Evolutionary conservation across 2,888 invertebrate genomes (phyloP), one percentile per base, ranked within the genome.

Genomic region (Mechanitis mazaeus): DNA sequence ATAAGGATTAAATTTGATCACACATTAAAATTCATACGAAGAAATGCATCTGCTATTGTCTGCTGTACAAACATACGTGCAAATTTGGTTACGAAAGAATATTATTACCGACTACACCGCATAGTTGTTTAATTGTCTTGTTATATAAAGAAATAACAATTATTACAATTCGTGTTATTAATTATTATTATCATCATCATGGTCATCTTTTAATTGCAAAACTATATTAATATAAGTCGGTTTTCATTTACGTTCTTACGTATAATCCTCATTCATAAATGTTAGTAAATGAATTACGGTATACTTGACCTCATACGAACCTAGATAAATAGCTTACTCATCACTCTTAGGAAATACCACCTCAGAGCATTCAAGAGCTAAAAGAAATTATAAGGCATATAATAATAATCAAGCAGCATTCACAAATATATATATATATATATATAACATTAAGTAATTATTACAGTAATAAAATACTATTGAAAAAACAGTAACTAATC

Each of bases 1-100:
- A 31, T 50, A 50, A 31, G 31, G 50, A 50, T 50, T 50, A 50
- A 50, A 50, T 31, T 50, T 50, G 31, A 6, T 11, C n/a, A 31
- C 50, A 50, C 50, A 50, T 50, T 50, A 50, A 31, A 47, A 50
- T 50, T 31, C 31, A 50, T 31, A 50, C 50, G 31, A 50, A 50
- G 50, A 31, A 50, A 50, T 50, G 50, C 50, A 50, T 50, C 50
- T 50, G 50, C 50, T 50, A 50, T 50, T 50, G 50, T 50, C 50
- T 31, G 50, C 31, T 50, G 3, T 50, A 50, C 50, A 50, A 50
- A 50, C 50, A 2, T 50, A 50, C 50, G 50, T 50, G 50, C 50
- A 50, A 50, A 50, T 50, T 50, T 50, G 31, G 50, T 50, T 50
- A 50, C 31, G 31, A 50, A 50, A 50, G 50, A 50, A 28, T 50